Evolutionary conservation across 1,140 invertebrate species (phyloP).

Genomic region (Drosophila tani): DNA sequence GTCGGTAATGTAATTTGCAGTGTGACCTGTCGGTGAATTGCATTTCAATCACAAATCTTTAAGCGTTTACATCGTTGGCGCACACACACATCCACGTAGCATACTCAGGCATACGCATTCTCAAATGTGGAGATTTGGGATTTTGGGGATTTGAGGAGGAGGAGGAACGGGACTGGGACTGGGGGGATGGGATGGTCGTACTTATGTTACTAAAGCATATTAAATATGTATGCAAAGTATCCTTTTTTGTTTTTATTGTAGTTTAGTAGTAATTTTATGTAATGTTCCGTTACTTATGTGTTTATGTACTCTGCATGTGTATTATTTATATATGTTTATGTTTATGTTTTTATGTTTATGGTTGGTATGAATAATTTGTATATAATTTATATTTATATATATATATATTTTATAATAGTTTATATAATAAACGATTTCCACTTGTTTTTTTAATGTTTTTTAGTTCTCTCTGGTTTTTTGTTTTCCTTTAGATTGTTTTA

Average conservation of each 20-base stretch:
- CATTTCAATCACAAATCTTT: too few relatives aligned
- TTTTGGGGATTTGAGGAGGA: background rate
- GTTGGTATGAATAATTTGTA: slow-evolving; percentile 56
- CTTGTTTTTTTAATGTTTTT: slow-evolving; percentile 27
- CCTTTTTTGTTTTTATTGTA: slow-evolving; percentile 42
- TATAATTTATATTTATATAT: slow-evolving; percentile 62
- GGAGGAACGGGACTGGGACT: background rate
- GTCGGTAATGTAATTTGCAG: too few relatives aligned
- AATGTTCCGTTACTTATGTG: slow-evolving; percentile 80
- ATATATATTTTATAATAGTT: slow-evolving; percentile 68
- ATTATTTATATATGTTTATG: slow-evolving; percentile 53
- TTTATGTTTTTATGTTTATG: slow-evolving; percentile 51
- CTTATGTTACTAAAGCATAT: slow-evolving; percentile 71
- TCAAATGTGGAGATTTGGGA: background rate
- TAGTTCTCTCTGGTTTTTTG: slow-evolving; percentile 30
- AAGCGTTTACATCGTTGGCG: too few relatives aligned
- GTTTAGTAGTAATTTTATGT: slow-evolving; percentile 75
- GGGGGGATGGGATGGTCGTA: slow-evolving; percentile 7
- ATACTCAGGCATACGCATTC: slow-evolving; percentile 56
- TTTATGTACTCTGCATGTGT: slow-evolving; percentile 58
- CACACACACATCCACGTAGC: background rate
- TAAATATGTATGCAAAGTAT: slow-evolving; percentile 62
- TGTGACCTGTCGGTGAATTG: too few relatives aligned
- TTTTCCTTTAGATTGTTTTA: slow-evolving; percentile 37
- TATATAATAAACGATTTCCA: slow-evolving; percentile 81